Evolutionary conservation across 2,888 invertebrate genomes (phyloP).

Genomic region (Pristionchus arcanus): DNA sequence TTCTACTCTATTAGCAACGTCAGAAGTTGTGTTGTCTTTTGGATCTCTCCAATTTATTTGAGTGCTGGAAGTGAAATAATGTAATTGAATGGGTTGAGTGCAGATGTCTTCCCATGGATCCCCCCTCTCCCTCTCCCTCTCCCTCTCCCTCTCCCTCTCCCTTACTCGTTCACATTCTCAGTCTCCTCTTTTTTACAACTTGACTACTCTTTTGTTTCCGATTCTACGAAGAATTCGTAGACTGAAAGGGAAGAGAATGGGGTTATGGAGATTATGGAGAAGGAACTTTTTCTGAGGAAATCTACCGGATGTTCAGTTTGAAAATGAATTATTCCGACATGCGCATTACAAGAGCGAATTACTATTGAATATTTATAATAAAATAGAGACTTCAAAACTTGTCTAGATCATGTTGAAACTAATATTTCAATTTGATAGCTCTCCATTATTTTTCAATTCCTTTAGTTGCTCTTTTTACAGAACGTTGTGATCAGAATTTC

Average conservation of each 20-base stretch:
- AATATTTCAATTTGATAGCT: too few relatives aligned
- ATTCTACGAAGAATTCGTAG: neutral
- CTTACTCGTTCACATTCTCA: neutral
- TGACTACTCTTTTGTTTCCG: slow-evolving; percentile 8
- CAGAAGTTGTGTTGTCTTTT: neutral
- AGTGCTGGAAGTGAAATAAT: neutral
- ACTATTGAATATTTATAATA: too few relatives aligned
- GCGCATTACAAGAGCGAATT: too few relatives aligned
- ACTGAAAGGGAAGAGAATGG: neutral
- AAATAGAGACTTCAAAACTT: too few relatives aligned
- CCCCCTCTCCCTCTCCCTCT: neutral
- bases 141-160: neutral
- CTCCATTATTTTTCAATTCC: too few relatives aligned
- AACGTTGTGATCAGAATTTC: too few relatives aligned
- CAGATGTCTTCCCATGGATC: neutral
- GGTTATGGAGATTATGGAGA: neutral
- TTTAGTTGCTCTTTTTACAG: too few relatives aligned
- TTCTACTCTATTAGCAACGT: neutral
- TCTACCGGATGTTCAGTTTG: neutral
- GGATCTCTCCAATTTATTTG: neutral
- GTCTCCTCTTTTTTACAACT: slow-evolving; percentile 16
- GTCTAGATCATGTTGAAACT: too few relatives aligned
- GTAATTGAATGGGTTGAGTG: neutral
- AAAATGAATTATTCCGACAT: too few relatives aligned
- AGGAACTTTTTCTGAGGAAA: neutral